Conservation (phyloP, 2,113 vertebrate genomes). For the Peromyscus leucopus region DNA sequence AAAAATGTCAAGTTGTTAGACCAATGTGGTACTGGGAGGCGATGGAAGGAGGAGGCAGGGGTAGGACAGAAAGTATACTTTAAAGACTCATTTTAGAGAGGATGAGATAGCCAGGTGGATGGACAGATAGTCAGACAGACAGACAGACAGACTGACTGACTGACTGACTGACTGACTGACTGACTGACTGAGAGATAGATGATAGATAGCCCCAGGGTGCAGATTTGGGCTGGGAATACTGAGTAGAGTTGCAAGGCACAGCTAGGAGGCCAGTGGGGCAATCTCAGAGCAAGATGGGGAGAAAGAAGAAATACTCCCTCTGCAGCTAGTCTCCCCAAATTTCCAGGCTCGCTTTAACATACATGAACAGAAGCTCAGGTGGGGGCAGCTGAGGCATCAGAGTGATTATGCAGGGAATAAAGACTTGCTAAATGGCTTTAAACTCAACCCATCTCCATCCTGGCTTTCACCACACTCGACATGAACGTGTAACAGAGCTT, state of each 20-base stretch:
- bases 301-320: constrained; percentile 4
- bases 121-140: not conserved
- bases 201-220: not conserved
- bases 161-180: not conserved
- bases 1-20: not conserved
- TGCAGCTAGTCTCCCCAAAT: constrained; percentile 6
- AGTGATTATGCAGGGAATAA: constrained; percentile 51
- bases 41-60: not conserved
- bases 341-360: constrained; percentile 37
- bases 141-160: not conserved
- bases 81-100: constrained; percentile 10
- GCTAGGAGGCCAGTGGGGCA: not conserved
- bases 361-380: constrained; percentile 50
- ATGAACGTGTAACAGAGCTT: constrained; percentile 72
- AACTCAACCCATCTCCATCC: constrained; percentile 76
- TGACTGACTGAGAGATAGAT: not conserved
- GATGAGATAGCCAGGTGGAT: not conserved
- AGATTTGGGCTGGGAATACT: constrained; percentile 5
- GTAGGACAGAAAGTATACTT: not conserved
- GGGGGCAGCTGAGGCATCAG: not conserved
- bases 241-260: not conserved
- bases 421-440: constrained; percentile 83
- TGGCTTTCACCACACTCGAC: constrained; percentile 74
- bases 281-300: not conserved
- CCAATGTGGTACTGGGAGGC: not conserved